Conservation (phyloP, 92 coral and sea anemone genomes). For the Porites rus region DNA sequence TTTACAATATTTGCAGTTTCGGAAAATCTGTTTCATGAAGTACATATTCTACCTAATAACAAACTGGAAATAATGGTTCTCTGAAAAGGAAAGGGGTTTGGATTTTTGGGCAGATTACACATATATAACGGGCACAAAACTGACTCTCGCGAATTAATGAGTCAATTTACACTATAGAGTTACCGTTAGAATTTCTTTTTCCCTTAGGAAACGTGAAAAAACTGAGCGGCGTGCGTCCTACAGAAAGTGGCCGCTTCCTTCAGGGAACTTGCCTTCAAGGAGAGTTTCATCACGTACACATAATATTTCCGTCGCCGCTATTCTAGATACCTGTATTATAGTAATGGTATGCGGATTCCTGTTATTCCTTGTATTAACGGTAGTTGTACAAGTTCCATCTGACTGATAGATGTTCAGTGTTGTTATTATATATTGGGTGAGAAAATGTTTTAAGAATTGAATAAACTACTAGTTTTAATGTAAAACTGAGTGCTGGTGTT, state of each 20-base stretch:
- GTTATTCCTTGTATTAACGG: slow-evolving; percentile 48
- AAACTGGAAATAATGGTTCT: too few relatives aligned
- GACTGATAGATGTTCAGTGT: slow-evolving; percentile 1
- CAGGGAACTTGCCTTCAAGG: slow-evolving; percentile 39
- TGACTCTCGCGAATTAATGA: background rate
- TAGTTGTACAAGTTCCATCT: slow-evolving; percentile 19
- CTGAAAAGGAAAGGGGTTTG: too few relatives aligned
- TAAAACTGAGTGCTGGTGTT: too few relatives aligned
- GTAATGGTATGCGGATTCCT: slow-evolving; percentile 50
- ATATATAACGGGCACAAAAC: background rate
- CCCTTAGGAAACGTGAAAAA: slow-evolving; percentile 70
- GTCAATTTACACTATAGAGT: background rate
- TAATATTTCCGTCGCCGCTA: slow-evolving; percentile 46
- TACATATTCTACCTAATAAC: too few relatives aligned
- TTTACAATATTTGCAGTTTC: too few relatives aligned
- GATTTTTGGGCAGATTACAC: too few relatives aligned
- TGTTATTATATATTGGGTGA: background rate
- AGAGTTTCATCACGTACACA: slow-evolving; percentile 29
- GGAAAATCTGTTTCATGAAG: too few relatives aligned
- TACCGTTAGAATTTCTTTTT: background rate
- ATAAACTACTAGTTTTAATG: too few relatives aligned
- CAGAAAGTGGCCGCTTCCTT: slow-evolving; percentile 86
- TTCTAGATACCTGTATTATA: slow-evolving; percentile 19
- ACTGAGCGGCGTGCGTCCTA: slow-evolving; percentile 77
- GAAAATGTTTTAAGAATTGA: too few relatives aligned